Percentiles rank a stretch among this genome's conserved stretches.
These are phyloP conservation scores for Pyrocephalus nanus DNA, from an alignment of 2,797 vertebrate genomes.

Conservation along the genomic window DNA sequence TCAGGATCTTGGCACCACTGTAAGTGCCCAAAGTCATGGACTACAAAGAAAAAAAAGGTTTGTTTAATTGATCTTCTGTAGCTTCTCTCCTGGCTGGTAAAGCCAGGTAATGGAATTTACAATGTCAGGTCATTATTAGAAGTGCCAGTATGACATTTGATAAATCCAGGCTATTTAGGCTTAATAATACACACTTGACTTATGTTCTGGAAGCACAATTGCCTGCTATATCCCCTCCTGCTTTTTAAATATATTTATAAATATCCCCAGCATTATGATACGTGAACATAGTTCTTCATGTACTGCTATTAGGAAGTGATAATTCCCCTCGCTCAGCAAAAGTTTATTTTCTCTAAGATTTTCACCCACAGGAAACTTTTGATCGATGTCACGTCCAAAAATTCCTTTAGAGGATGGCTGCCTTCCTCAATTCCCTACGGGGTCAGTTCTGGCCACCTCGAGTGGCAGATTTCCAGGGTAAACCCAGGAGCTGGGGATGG, in stretches of 20 bases:
- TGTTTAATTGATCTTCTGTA: conserved; percentile 67
- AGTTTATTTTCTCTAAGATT: neutral
- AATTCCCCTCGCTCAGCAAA: neutral
- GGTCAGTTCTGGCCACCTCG: neutral
- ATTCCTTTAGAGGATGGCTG: neutral
- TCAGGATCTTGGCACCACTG: conserved; percentile 7
- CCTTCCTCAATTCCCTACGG: neutral
- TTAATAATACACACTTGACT: conserved; percentile 56
- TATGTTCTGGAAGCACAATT: conserved; percentile 53
- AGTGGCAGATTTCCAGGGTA: neutral
- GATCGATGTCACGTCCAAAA: neutral
- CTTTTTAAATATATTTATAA: neutral
- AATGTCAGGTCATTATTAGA: conserved; percentile 58
- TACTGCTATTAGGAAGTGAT: neutral
- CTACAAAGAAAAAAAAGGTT: conserved; percentile 44
- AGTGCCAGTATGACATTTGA: conserved; percentile 70
- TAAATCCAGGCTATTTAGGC: conserved; percentile 65
- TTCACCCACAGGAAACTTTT: neutral
- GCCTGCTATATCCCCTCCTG: conserved; percentile 3
- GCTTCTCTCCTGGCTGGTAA: conserved; percentile 58
- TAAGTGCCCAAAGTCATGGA: conserved; percentile 32
- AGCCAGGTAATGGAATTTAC: conserved; percentile 60
- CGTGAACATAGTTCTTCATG: neutral
- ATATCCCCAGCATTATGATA: neutral
- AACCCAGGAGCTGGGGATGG: neutral